Base-by-base conservation (phyloP, 2,113 vertebrate genomes). In the Ibidorhyncha struthersii region DNA sequence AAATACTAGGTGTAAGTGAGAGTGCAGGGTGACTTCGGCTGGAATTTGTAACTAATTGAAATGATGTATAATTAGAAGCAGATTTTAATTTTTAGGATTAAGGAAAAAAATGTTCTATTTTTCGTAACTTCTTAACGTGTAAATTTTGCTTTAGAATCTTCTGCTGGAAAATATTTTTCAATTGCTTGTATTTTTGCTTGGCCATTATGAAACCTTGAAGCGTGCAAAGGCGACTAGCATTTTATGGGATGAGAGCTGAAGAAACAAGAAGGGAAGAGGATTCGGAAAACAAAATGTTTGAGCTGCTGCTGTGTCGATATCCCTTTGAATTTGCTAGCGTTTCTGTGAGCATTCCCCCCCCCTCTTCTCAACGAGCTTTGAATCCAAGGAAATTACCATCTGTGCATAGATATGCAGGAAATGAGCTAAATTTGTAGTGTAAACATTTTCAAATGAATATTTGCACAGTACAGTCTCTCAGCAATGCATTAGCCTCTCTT, bases 381-480 rank as follows among this genome's bases (percentile, higher is more conserved):
- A 94, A 94, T 92, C 50, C 19, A 40, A 94, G 77, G 56, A 95
- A 95, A 94, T 96, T 93, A 74, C 83, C 80, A 94, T 94, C 93
- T 97, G 96, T 95, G 84, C 80, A 85, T 82, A 97, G 96, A 94
- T 96, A 97, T 74, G 90, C 90, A 93, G 92, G 92, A 96, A 95
- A 97, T 82, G 77, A 97, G 83, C 83, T 94, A 91, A 96, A 96
- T 96, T 97, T 97, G 91, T 95, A 95, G 94, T 95, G 95, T 94
- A 96, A 97, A 97, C 96, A 97, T 91, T 96, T 97, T 96, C 94
- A 96, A 95, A 97, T 94, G 91, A 97, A 80, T 96, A 95, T 97
- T 97, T 96, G 94, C 89, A 84, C 89, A 95, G 94, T 74, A 59
- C 70, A 73, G 87, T 96, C 95, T 97, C 96, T 88, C 88, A 95